A percentile compares a stretch with the other conserved stretches of the same genome.
phyloP scores from a whole-genome alignment of 2,113 vertebrate genomes.

The Coracopsis vasa region DNA sequence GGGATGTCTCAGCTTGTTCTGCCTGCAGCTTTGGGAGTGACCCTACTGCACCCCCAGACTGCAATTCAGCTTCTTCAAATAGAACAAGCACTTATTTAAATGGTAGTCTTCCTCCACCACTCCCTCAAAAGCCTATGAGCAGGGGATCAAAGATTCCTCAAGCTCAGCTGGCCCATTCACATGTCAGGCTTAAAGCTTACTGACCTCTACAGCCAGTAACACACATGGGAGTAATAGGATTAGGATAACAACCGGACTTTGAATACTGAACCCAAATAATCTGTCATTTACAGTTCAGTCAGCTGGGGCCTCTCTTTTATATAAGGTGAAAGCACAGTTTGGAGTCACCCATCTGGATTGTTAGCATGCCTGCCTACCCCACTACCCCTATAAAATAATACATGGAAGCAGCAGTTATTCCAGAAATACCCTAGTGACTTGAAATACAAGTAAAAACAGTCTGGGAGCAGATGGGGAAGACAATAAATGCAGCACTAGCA shows the following conservation, averaged over 20 bases:
- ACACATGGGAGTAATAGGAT: background rate
- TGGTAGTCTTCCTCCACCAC: background rate
- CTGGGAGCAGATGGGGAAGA: background rate
- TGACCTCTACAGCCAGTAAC: background rate
- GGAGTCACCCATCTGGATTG: background rate
- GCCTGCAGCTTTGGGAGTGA: slow-evolving; percentile 29
- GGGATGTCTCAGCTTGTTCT: background rate
- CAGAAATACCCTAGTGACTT: background rate
- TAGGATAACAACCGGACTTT: background rate
- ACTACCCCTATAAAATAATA: background rate
- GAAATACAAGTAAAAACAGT: background rate
- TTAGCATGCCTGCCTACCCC: background rate
- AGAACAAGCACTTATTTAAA: slow-evolving; percentile 10
- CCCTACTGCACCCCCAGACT: background rate
- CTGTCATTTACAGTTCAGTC: background rate
- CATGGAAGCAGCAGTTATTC: background rate
- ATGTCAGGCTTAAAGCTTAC: background rate
- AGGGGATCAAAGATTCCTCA: background rate
- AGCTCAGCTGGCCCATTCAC: background rate
- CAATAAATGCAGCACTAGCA: background rate
- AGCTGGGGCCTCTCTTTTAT: background rate
- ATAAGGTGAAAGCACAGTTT: background rate
- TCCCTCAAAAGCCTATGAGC: slow-evolving; percentile 32
- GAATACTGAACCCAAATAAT: background rate
- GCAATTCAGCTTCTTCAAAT: background rate